Evolutionary conservation across 2,888 invertebrate species (phyloP).

Genomic region (Serrognathus titanus): DNA sequence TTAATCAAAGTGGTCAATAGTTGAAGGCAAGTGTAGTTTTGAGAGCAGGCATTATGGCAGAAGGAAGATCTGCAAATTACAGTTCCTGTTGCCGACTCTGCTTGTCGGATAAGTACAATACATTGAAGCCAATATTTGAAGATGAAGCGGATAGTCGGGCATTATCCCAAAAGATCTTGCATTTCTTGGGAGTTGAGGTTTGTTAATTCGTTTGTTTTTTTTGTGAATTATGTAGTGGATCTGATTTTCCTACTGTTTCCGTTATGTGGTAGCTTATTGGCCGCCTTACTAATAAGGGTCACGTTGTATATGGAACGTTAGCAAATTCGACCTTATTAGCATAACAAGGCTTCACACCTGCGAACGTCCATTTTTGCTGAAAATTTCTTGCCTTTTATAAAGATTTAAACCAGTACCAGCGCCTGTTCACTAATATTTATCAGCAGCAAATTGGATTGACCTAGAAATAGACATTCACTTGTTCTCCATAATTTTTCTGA

Average conservation of each 20-base stretch:
- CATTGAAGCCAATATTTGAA: conserved; percentile 41
- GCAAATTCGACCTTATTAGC: conserved; percentile 15
- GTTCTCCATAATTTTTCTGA: background rate
- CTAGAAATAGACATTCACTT: background rate
- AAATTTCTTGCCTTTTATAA: background rate
- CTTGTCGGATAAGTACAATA: conserved; percentile 41
- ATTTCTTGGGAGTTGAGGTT: conserved; percentile 66
- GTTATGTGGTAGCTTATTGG: conserved; percentile 13
- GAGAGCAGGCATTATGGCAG: conserved; percentile 19
- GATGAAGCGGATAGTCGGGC: conserved; percentile 39
- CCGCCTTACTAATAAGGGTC: conserved; percentile 11
- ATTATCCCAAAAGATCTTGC: conserved; percentile 62
- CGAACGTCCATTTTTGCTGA: background rate
- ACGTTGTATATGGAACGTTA: conserved; percentile 7
- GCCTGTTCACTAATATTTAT: background rate
- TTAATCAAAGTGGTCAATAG: conserved; percentile 3
- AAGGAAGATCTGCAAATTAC: conserved; percentile 32
- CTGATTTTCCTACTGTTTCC: conserved; percentile 8
- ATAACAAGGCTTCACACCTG: background rate
- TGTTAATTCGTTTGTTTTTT: conserved; percentile 35
- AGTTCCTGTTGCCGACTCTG: conserved; percentile 46
- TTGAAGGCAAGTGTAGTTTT: conserved; percentile 6
- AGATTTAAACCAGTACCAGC: background rate
- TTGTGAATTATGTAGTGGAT: conserved; percentile 1
- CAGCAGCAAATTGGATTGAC: background rate